These are phyloP conservation scores for Cheilosia impressa DNA, from an alignment of 2,888 invertebrate species.

Conservation along the genomic window DNA sequence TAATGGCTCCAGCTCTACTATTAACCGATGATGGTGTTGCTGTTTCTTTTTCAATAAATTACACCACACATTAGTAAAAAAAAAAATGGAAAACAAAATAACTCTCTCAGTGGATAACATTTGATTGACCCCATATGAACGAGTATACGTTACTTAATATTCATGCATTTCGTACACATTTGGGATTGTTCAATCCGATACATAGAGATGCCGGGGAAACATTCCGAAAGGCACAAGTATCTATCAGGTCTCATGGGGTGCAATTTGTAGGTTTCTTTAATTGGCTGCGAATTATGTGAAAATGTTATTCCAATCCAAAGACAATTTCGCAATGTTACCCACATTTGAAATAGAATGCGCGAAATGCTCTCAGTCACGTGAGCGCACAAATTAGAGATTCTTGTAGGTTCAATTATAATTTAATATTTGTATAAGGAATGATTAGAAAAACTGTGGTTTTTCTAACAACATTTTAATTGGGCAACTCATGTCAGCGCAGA, in stretches of 20 bases:
- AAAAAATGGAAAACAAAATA: background rate
- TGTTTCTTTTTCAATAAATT: slow-evolving; percentile 22
- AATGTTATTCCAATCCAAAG: slow-evolving; percentile 11
- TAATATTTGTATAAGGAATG: background rate
- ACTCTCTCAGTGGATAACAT: slow-evolving; percentile 41
- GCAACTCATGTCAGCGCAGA: background rate
- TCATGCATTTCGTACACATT: slow-evolving; percentile 34
- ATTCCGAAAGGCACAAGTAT: background rate
- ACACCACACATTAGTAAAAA: slow-evolving; percentile 12
- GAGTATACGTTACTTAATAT: slow-evolving; percentile 39
- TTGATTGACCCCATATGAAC: slow-evolving; percentile 46
- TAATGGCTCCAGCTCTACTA: slow-evolving; percentile 39
- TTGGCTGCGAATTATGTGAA: slow-evolving; percentile 33
- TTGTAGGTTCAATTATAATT: slow-evolving; percentile 13
- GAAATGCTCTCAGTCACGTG: slow-evolving; percentile 20
- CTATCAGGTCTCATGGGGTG: slow-evolving; percentile 41
- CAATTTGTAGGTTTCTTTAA: slow-evolving; percentile 30
- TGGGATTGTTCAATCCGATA: slow-evolving; percentile 42
- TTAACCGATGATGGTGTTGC: slow-evolving; percentile 31
- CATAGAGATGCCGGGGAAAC: background rate
- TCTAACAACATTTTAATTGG: slow-evolving; percentile 45
- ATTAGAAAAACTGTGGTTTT: background rate
- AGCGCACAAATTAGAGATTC: slow-evolving; percentile 18
- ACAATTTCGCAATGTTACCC: slow-evolving; percentile 10
- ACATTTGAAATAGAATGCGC: background rate